These are phyloP conservation scores for Mixornis gularis DNA, from an alignment of 2,113 vertebrate species.

Conservation along the genomic window DNA sequence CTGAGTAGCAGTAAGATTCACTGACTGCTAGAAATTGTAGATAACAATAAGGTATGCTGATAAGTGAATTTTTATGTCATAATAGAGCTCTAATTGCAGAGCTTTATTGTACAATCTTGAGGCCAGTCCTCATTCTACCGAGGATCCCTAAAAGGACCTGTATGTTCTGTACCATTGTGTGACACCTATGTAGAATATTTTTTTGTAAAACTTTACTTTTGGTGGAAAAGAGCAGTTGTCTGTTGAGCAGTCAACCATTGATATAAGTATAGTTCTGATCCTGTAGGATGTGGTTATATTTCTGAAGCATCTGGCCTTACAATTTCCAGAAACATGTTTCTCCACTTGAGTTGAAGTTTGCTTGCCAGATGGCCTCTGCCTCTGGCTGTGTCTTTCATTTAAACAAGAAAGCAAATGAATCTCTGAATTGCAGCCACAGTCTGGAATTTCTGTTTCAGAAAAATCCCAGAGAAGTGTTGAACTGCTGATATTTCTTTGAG, in stretches of 20 bases:
- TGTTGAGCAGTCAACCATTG: neutral
- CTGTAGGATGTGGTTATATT: neutral
- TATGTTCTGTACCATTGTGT: neutral
- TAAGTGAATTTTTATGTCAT: neutral
- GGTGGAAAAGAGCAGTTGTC: neutral
- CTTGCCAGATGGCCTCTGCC: neutral
- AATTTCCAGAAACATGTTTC: neutral
- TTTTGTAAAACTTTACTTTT: neutral
- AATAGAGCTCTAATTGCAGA: neutral
- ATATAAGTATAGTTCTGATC: neutral
- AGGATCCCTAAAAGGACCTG: neutral
- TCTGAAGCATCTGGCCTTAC: neutral
- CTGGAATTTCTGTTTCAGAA: neutral
- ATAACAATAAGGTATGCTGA: neutral
- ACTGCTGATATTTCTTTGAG: neutral
- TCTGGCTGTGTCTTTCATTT: neutral
- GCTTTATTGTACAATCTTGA: neutral
- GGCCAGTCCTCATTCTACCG: neutral
- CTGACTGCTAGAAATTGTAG: neutral
- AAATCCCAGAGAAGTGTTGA: neutral
- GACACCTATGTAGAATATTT: neutral
- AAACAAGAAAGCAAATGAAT: neutral
- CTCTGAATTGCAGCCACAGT: neutral
- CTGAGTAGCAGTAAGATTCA: neutral
- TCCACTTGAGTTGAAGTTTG: neutral